Evolutionary conservation across 2,888 invertebrate species (phyloP), one percentile per base, ranked within the genome.

Genomic region (Cantharis nigra): DNA sequence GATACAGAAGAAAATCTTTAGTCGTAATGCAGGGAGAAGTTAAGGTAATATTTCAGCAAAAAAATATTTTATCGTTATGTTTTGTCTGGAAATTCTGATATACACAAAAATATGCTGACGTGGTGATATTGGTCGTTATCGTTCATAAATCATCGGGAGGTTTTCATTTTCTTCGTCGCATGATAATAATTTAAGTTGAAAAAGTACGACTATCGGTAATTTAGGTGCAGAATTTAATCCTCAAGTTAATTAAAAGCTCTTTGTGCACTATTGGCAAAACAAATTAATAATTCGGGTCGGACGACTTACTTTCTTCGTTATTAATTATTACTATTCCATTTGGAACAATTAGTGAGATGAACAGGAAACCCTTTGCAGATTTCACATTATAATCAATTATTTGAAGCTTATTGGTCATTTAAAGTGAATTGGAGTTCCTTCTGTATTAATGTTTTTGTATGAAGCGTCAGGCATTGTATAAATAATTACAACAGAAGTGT

Each of bases 111-210:
- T 74, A 70, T 70, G 28, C 74, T 28, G 74, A 70, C 74, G 69
- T 63, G 69, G 69, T 74, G 69, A 70, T 74, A 69, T 74, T 18
- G 69, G 63, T 74, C 74, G 74, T 74, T 74, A 74, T 74, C 74
- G 74, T 70, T 70, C 74, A 74, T 74, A 74, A 74, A 74, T 74
- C 74, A 70, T 74, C 74, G 16, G 28, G 28, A 73, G 69, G 26
- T 69, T 73, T 69, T 73, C 65, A 67, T 67, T 67, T 67, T 67
- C 23, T 67, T 67, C 26, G 65, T 67, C 49, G 49, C 49, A 49
- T 0, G 49, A 49, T 49, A 49, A 49, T 49, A 49, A 49, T 49
- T 49, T 49, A 49, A 49, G n/a, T 49, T n/a, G n/a, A 49, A 49
- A 49, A 49, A 33, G 49, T 49, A 49, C 13, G 13, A 13, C 5